A percentile compares a stretch with the other conserved stretches of the same genome.
These are phyloP conservation scores for Gandaritis pyraliata DNA, from an alignment of 2,888 invertebrate species.

Conservation along the genomic window DNA sequence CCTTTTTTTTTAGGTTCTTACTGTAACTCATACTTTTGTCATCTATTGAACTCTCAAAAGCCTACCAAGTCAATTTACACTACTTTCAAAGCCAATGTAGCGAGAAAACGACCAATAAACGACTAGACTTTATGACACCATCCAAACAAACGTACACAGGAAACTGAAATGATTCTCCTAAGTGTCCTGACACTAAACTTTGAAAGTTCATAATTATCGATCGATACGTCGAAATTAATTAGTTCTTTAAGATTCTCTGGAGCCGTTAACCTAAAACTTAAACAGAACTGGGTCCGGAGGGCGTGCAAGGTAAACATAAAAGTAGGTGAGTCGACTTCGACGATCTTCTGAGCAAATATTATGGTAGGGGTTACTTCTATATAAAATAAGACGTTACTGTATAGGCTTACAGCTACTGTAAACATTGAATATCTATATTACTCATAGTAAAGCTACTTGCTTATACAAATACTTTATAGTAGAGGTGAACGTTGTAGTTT, in stretches of 20 bases:
- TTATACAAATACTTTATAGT: too few relatives aligned
- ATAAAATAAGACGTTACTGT: constrained; percentile 14
- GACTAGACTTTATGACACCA: constrained; percentile 36
- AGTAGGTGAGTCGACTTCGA: constrained; percentile 26
- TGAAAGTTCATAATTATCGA: constrained; percentile 35
- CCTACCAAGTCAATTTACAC: constrained; percentile 12
- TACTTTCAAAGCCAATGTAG: not conserved
- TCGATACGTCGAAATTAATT: constrained; percentile 41
- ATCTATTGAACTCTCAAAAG: not conserved
- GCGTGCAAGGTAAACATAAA: constrained; percentile 32
- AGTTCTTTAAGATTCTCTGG: constrained; percentile 30
- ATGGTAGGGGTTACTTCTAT: constrained; percentile 27
- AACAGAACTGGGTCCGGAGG: constrained; percentile 28
- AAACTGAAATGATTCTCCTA: constrained; percentile 31
- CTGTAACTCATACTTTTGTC: too few relatives aligned
- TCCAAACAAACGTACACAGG: constrained; percentile 15
- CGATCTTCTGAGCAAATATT: constrained; percentile 38
- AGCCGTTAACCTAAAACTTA: constrained; percentile 37
- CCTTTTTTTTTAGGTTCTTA: too few relatives aligned
- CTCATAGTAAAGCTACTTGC: not conserved
- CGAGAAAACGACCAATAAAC: constrained; percentile 22
- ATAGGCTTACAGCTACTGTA: not conserved
- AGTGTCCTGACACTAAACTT: constrained; percentile 27
- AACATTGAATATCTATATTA: not conserved
- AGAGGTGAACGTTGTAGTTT: too few relatives aligned